These are phyloP conservation scores for Cactoblastis cactorum DNA, from an alignment of 2,888 invertebrate species.

Conservation along the genomic window DNA sequence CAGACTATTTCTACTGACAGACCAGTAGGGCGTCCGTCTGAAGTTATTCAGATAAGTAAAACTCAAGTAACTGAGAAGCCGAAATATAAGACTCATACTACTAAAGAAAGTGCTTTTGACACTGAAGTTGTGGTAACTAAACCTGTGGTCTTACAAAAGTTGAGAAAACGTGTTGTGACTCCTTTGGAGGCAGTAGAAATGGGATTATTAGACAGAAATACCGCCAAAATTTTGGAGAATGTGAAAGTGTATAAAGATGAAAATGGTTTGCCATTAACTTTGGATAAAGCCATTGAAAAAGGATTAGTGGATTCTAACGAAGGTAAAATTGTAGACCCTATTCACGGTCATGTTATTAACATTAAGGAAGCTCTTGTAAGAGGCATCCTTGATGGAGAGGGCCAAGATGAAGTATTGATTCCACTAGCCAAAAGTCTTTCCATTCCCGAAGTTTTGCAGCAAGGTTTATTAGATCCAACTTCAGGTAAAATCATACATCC, in stretches of 20 bases:
- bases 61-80: slow-evolving; percentile 80
- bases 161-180: slow-evolving; percentile 86
- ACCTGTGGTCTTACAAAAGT: slow-evolving; percentile 86
- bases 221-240: slow-evolving; percentile 84
- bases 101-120: slow-evolving; percentile 77
- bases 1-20: slow-evolving; percentile 36
- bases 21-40: slow-evolving; percentile 40
- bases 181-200: slow-evolving; percentile 88
- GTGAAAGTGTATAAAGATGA: slow-evolving; percentile 78
- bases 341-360: slow-evolving; percentile 87
- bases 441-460: slow-evolving; percentile 89
- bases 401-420: slow-evolving; percentile 86
- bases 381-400: slow-evolving; percentile 88
- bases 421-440: slow-evolving; percentile 90
- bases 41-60: slow-evolving; percentile 80
- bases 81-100: slow-evolving; percentile 83
- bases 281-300: slow-evolving; percentile 86
- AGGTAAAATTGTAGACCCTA: slow-evolving; percentile 91
- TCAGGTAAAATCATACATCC: slow-evolving; percentile 91
- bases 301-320: slow-evolving; percentile 85
- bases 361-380: slow-evolving; percentile 91
- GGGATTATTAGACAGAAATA: slow-evolving; percentile 88
- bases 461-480: slow-evolving; percentile 89
- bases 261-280: slow-evolving; percentile 81
- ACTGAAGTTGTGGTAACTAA: slow-evolving; percentile 82